phyloP scores from a whole-genome alignment of 2,797 vertebrate species.

The Octomys mimax region DNA sequence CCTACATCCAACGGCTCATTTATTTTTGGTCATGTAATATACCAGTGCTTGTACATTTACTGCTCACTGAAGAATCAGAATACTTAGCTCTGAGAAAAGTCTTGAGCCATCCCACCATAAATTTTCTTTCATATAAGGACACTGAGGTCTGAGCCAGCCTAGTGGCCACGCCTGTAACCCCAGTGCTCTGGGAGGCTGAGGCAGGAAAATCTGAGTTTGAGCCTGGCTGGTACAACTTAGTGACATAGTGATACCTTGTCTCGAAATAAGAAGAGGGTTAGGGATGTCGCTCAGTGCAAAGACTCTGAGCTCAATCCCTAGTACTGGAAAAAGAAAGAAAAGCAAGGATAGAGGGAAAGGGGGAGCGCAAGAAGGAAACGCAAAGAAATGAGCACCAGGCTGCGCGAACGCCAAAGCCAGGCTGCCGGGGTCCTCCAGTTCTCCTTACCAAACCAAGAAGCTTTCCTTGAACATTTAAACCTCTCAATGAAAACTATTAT shows the following conservation, averaged over 20 bases:
- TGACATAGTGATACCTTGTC: neutral
- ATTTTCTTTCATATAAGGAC: neutral
- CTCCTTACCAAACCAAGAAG: constrained; percentile 44
- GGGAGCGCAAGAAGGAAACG: neutral
- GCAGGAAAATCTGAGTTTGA: neutral
- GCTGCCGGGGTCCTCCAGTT: fast-evolving
- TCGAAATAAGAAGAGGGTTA: neutral
- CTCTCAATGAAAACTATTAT: constrained; percentile 62
- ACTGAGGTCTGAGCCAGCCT: neutral
- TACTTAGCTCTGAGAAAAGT: neutral
- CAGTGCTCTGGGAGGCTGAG: neutral
- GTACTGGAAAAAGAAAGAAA: neutral
- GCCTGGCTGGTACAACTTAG: neutral
- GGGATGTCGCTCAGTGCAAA: neutral
- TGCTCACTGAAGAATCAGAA: neutral
- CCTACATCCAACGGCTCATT: neutral
- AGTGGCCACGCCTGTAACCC: neutral
- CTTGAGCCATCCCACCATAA: neutral
- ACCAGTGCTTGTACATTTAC: neutral
- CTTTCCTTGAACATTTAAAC: constrained; percentile 57
- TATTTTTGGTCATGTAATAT: fast-evolving
- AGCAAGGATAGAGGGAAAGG: neutral
- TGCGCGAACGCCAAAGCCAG: fast-evolving
- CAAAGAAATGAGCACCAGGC: neutral
- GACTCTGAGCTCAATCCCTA: neutral